Percentiles rank a stretch among this genome's conserved stretches.
Evolutionary conservation across 1,140 invertebrate genomes (phyloP).

Genomic region (Lethrus apterus): DNA sequence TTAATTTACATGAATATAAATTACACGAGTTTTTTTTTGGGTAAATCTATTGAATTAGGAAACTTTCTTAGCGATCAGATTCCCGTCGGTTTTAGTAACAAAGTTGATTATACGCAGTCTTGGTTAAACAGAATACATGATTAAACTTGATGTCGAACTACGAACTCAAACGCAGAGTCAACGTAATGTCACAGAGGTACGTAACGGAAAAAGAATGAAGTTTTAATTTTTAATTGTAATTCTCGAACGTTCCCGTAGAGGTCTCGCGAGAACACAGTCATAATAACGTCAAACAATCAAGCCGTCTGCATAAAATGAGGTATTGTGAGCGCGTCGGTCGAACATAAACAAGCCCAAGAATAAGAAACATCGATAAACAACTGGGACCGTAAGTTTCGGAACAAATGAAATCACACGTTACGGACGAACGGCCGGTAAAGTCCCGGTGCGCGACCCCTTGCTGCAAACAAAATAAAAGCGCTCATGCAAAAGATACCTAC

Average conservation of each 20-base stretch:
- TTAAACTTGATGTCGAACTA: conserved; percentile 23
- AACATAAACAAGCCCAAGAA: conserved; percentile 7
- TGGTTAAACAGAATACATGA: conserved; percentile 17
- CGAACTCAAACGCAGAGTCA: conserved; percentile 23
- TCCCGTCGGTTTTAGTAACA: too few species aligned
- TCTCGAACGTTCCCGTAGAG: conserved; percentile 20
- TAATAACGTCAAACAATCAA: conserved; percentile 18
- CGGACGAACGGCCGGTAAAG: conserved; percentile 11
- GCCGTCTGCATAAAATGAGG: conserved; percentile 7
- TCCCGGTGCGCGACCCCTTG: conserved; percentile 18
- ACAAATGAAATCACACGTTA: conserved; percentile 31
- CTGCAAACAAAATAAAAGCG: conserved; percentile 33
- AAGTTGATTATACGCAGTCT: conserved; percentile 10
- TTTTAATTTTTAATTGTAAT: conserved; percentile 28
- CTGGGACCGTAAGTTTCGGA: conserved; percentile 13
- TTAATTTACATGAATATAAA: too few species aligned
- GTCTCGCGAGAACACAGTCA: conserved; percentile 13
- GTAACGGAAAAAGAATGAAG: conserved; percentile 24
- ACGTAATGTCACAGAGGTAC: conserved; percentile 22
- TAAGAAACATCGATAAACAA: conserved; percentile 25
- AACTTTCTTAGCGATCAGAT: too few species aligned
- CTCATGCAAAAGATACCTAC: conserved; percentile 32
- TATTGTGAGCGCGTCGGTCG: background rate
- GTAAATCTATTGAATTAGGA: too few species aligned
- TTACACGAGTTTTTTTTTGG: too few species aligned